Base-by-base conservation (phyloP, 2,113 vertebrate genomes). In the Bubo blakistoni region DNA sequence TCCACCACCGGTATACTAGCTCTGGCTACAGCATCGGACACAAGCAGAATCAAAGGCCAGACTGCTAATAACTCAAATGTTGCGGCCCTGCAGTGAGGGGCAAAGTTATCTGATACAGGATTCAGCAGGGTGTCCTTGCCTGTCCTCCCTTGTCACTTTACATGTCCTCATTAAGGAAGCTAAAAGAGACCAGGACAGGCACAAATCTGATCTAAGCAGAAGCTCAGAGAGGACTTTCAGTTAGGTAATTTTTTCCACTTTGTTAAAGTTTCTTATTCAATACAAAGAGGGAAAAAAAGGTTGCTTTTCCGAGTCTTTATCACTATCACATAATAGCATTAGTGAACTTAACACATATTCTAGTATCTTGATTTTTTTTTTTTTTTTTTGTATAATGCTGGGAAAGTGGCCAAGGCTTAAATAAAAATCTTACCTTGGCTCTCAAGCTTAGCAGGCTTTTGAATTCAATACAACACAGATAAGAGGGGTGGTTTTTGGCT, bases 371-470 rank as follows among this genome's bases (percentile, higher is more conserved):
- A 49, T 40, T 18, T 36, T 47, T 86, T 47, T 32, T 82, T 49
- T 82, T 85, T 20, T 21, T 79, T 65, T 57, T 84, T 46, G 57
- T 71, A 52, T 27, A 93, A 52, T 3, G 6, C 61, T 89, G 49
- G 91, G 81, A 92, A 92, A 51, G 29, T 58, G 52, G 92, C 91
- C 91, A 94, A 92, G 73, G 57, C 61, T 91, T 91, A 78, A 93
- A 91, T 74, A 92, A 91, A 91, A 96, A 32, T 17, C 65, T 84
- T 90, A 63, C 52, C 36, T 87, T 24, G 11, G 32, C 71, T 93
- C 24, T 92, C 80, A 58, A 83, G 82, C 63, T 83, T 92, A 86
- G 69, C 91, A 95, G 46, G 44, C 12, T 94, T 94, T 94, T 88
- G 14, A 12, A 86, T 89, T 66, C 38, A 72, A 90, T 40, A 72